phyloP scores from a whole-genome alignment of 2,797 vertebrate genomes.

The Loriculus beryllinus region DNA sequence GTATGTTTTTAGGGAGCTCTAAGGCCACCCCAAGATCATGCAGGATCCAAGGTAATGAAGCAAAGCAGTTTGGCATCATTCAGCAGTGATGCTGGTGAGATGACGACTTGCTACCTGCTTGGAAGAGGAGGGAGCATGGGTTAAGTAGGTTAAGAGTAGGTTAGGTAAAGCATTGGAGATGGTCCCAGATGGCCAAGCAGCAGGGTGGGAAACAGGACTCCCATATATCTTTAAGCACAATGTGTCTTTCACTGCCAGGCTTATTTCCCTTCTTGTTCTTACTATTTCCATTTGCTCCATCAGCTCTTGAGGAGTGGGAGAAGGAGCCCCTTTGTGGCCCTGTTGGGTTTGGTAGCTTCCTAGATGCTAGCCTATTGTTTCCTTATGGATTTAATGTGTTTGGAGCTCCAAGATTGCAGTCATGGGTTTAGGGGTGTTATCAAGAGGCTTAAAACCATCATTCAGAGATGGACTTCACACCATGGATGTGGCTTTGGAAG shows the following conservation, averaged over 20 bases:
- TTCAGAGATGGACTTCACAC: background rate
- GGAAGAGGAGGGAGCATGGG: background rate
- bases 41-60: background rate
- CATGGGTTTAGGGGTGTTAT: background rate
- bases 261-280: background rate
- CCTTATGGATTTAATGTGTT: background rate
- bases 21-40: background rate
- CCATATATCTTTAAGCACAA: background rate
- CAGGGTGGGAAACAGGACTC: background rate
- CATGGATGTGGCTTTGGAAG: background rate
- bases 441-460: background rate
- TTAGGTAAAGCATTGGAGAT: background rate
- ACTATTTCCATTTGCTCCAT: background rate
- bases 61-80: background rate
- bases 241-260: background rate
- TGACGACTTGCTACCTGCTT: background rate
- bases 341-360: background rate
- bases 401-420: background rate
- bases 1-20: background rate
- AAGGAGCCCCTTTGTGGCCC: background rate
- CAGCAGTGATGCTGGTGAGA: background rate
- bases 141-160: background rate
- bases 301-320: background rate
- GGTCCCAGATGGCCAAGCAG: background rate
- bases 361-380: background rate